These are phyloP conservation scores for Acrobasis suavella DNA, from an alignment of 2,888 invertebrate genomes.

Conservation along the genomic window DNA sequence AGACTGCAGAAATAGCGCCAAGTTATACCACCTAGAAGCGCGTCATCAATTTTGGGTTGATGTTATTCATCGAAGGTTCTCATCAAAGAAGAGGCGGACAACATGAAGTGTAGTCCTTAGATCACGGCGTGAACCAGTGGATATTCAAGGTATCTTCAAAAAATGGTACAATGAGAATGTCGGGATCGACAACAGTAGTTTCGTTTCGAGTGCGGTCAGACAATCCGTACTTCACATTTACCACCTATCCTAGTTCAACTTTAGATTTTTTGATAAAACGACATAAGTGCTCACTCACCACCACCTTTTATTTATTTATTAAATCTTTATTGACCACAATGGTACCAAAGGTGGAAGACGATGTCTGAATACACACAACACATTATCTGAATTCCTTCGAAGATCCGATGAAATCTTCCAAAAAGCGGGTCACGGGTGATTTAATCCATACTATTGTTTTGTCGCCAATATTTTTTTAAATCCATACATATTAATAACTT, in stretches of 20 bases:
- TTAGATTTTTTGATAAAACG: too few relatives aligned
- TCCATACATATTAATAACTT: too few relatives aligned
- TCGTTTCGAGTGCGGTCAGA: slow-evolving; percentile 1
- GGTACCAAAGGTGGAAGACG: not conserved
- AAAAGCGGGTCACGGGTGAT: too few relatives aligned
- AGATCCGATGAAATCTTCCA: too few relatives aligned
- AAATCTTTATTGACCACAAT: too few relatives aligned
- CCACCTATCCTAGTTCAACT: too few relatives aligned
- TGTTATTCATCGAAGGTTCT: not conserved
- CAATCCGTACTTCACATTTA: not conserved
- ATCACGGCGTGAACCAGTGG: not conserved
- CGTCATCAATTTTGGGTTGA: not conserved
- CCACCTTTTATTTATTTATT: too few relatives aligned
- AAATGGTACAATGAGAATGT: not conserved
- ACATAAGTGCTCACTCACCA: too few relatives aligned
- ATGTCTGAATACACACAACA: not conserved
- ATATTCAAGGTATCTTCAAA: slow-evolving; percentile 1
- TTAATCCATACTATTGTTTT: too few relatives aligned
- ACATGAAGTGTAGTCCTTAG: not conserved
- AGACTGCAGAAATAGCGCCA: too few relatives aligned
- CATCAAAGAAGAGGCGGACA: not conserved
- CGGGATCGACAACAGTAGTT: not conserved
- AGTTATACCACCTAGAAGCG: not conserved
- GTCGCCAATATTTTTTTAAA: too few relatives aligned
- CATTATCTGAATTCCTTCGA: not conserved